A percentile compares a stretch with the other conserved stretches of the same genome.
Conservation (phyloP, 2,797 vertebrate species). For the Brachyalestes nurse region DNA sequence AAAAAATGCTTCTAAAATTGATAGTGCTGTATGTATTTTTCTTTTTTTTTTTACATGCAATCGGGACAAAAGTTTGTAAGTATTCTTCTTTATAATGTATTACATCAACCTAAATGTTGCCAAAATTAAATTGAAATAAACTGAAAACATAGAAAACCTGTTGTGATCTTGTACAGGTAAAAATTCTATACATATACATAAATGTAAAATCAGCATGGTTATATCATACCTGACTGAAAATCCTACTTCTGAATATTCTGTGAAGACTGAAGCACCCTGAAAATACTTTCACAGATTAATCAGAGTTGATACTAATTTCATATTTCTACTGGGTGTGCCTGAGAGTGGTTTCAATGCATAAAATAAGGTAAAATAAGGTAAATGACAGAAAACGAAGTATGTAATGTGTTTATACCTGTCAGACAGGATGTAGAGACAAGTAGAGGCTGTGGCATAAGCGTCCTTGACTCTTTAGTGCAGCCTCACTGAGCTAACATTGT, state of each 20-base stretch:
- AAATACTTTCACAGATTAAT: neutral
- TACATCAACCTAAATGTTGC: neutral
- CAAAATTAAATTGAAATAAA: neutral
- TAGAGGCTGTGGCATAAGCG: conserved; percentile 83
- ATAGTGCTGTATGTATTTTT: neutral
- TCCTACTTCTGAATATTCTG: neutral
- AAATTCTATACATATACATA: neutral
- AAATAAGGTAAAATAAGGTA: conserved; percentile 44
- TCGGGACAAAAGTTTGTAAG: conserved; percentile 70
- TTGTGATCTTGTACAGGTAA: neutral
- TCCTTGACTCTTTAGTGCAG: conserved; percentile 88
- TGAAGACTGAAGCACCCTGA: neutral
- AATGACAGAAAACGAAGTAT: conserved; percentile 72
- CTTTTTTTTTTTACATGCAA: neutral
- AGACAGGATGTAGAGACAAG: conserved; percentile 75
- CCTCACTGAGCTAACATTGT: conserved; percentile 88
- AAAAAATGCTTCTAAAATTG: conserved; percentile 1
- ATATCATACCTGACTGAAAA: neutral
- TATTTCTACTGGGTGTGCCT: neutral
- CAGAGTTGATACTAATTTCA: conserved; percentile 3
- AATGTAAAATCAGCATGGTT: neutral
- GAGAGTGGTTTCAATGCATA: conserved; percentile 19
- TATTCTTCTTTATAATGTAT: conserved; percentile 24
- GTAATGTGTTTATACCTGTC: conserved; percentile 84
- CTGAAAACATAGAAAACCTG: neutral